phyloP scores from a whole-genome alignment of 2,888 invertebrate genomes.

The Cyclophora albipunctata region DNA sequence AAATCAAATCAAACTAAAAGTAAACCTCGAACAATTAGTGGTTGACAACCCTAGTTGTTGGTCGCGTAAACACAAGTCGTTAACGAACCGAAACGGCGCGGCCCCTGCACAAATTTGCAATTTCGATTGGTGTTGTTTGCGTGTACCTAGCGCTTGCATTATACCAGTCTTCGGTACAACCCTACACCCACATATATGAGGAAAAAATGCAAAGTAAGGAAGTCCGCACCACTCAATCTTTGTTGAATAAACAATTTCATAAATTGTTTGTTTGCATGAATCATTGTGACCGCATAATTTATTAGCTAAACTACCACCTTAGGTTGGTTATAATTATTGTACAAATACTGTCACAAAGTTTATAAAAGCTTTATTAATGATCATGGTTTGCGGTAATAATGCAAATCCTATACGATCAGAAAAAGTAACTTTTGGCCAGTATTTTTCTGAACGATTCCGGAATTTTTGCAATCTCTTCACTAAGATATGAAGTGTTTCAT shows the following conservation, averaged over 20 bases:
- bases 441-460: too few species aligned
- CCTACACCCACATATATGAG: slow-evolving; percentile 21
- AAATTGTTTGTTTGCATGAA: slow-evolving; percentile 20
- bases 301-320: slow-evolving; percentile 6
- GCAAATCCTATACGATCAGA: too few species aligned
- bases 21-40: slow-evolving; percentile 58
- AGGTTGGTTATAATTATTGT: slow-evolving; percentile 5
- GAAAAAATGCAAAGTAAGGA: slow-evolving; percentile 35
- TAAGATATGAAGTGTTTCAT: too few species aligned
- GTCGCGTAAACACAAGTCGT: slow-evolving; percentile 71
- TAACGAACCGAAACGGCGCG: slow-evolving; percentile 69
- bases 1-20: slow-evolving; percentile 44
- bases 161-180: slow-evolving; percentile 1
- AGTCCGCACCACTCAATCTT: slow-evolving; percentile 22
- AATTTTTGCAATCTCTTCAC: too few species aligned
- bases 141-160: slow-evolving; percentile 36
- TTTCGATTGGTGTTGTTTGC: slow-evolving; percentile 68
- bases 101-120: slow-evolving; percentile 75
- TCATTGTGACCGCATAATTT: slow-evolving; percentile 13
- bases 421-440: too few species aligned
- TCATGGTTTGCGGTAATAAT: too few species aligned
- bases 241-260: slow-evolving; percentile 21
- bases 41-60: slow-evolving; percentile 62
- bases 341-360: too few species aligned
- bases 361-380: neutral